Base-by-base conservation (phyloP, 2,888 invertebrate species). In the Drosophila multiciliata region DNA sequence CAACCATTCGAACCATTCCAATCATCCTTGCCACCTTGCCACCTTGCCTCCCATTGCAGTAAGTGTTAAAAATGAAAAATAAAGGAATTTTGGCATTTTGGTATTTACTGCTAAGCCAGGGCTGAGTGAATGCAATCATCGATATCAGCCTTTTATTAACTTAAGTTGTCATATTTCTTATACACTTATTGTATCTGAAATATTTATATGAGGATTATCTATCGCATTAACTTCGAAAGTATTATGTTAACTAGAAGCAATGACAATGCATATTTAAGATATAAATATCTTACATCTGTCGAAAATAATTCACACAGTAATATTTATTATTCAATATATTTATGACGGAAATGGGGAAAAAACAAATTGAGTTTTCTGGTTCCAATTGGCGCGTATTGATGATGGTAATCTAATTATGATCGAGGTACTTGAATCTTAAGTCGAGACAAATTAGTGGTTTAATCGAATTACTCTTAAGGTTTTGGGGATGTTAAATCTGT, bases 61-160 rank as follows among this genome's bases (percentile, higher is more conserved):
- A 61, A 82, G 66, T 68, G 83, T 66, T 63, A 66, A 75, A 74
- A 81, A 69, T 77, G 67, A 53, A 53, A 54, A 54, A 72, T 20
- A 2, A 36, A 54, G 36, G 12, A 59, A 61, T 40, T 40, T 40
- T 29, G 38, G 15, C 38, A 32, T 36, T 40, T 40, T 20, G 38
- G 15, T 29, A 32, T 36, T 54, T 20, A 17, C 20, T 29, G 12
- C n/a, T 8, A 26, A 2, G 23, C 40, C 50, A 58, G 65, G 40
- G 58, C 40, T 50, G 40, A 23, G 35, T 53, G 17, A 54, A 48
- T 48, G 53, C 8, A 59, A 20, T 52, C 26, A 63, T 45, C 50
- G n/a, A 64, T 45, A 23, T 35, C 20, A 23, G 40, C 3, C 32
- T 8, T 8, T 40, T 15, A 42, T 40, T 12, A 17, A 20, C 8